Evolutionary conservation across 2,888 invertebrate species (phyloP), one percentile per base, ranked within the genome.

Genomic region (Netelia virgata): DNA sequence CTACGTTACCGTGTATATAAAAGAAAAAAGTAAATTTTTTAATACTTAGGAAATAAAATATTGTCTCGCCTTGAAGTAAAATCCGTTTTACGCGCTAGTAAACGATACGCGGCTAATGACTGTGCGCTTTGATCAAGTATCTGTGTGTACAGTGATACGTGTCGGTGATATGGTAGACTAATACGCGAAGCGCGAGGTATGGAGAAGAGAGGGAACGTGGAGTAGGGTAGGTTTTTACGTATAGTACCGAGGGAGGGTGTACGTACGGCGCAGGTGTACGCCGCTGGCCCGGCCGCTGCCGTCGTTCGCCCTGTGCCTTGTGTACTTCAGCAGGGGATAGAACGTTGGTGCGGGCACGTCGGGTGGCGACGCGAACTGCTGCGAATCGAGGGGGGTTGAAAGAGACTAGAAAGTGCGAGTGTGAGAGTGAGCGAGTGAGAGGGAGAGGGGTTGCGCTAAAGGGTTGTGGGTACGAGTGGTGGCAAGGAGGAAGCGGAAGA

Each of bases 181-280:
- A 76, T 68, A 59, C 68, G 59, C 18, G 68, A 76, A 76, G 47
- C 47, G 76, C 23, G 23, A 76, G 68, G 68, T 76, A 59, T 70
- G 55, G 43, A 74, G 61, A n/a, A 53, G 75, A 41, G 61, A 63
- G 82, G 64, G 79, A 43, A 3, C 20, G 36, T 61, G 66, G 57
- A 43, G 70, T 50, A 47, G 73, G 59, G 66, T 61, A 77, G 77
- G 55, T 78, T 75, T 82, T 75, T 47, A 64, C 70, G 57, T 16
- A 68, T 11, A 61, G 59, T 43, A 50, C 50, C 64, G 47, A 66
- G 66, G 74, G 70, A 68, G 84, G 86, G 87, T 85, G 72, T 61
- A 78, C 53, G 84, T 64, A 91, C 83, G 86, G 90, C 90, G 90
- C 90, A 90, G 91, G 91, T 91, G 91, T 92, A 90, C 89, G 88